A percentile compares a stretch with the other conserved stretches of the same genome.
Evolutionary conservation across 2,797 vertebrate genomes (phyloP).

Genomic region (Rhadinocentrus ornatus): DNA sequence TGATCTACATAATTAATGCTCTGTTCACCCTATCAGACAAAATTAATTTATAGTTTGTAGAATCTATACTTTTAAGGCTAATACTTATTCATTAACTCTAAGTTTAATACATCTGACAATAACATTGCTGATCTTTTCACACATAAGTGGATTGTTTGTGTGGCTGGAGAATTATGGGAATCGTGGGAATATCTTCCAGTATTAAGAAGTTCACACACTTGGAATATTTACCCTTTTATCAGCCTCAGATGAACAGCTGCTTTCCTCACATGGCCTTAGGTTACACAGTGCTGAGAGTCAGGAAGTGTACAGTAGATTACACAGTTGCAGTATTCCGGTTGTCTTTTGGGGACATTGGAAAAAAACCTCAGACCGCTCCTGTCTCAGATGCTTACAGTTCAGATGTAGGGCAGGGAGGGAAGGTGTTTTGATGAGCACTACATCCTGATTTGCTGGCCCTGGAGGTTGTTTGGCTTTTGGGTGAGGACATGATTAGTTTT

Average conservation of each 20-base stretch:
- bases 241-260: slow-evolving; percentile 21
- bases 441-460: slow-evolving; percentile 21
- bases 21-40: too few relatives aligned
- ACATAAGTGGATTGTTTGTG: neutral
- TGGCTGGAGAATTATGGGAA: neutral
- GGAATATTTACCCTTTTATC: neutral
- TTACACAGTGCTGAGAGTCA: slow-evolving; percentile 1
- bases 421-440: slow-evolving; percentile 12
- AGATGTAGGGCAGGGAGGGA: slow-evolving; percentile 30
- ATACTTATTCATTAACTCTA: neutral
- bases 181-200: neutral
- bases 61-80: neutral
- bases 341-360: slow-evolving; percentile 1
- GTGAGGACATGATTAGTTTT: slow-evolving; percentile 19
- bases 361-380: slow-evolving; percentile 1
- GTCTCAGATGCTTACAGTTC: slow-evolving; percentile 17
- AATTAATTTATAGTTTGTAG: too few relatives aligned
- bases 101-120: neutral
- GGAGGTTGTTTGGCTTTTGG: slow-evolving; percentile 27
- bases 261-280: neutral
- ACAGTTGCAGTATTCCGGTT: neutral
- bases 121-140: neutral
- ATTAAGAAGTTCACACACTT: neutral
- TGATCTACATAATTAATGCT: too few relatives aligned
- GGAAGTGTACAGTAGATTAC: slow-evolving; percentile 11